Conservation (phyloP, 1,140 invertebrate species). For the Pseudomyrmex gracilis region DNA sequence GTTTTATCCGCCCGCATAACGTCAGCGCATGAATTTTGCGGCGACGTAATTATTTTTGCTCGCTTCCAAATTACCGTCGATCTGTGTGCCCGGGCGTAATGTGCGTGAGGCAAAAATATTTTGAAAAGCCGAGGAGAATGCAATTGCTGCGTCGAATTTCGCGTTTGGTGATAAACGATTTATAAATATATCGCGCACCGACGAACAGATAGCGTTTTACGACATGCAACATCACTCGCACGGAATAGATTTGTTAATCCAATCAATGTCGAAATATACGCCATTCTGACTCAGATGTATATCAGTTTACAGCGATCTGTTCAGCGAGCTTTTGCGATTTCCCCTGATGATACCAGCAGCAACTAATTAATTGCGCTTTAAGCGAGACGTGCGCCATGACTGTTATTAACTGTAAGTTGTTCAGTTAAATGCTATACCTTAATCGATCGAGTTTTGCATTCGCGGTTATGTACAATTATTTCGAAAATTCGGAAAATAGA, state of each 20-base stretch:
- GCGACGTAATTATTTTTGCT: constrained; percentile 51
- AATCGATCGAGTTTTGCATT: background rate
- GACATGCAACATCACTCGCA: background rate
- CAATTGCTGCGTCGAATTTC: constrained; percentile 24
- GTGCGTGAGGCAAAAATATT: constrained; percentile 23
- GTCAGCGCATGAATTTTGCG: constrained; percentile 35
- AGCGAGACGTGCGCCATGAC: constrained; percentile 16
- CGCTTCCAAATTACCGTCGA: constrained; percentile 35
- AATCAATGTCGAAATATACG: constrained; percentile 56
- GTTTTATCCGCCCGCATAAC: constrained; percentile 46
- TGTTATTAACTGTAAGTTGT: constrained; percentile 11
- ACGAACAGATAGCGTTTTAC: background rate
- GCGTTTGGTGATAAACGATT: constrained; percentile 2
- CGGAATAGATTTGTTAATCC: constrained; percentile 17
- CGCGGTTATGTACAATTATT: background rate
- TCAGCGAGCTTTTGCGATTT: constrained; percentile 38
- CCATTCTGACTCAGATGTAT: constrained; percentile 14
- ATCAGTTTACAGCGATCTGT: constrained; percentile 50
- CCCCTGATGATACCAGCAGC: constrained; percentile 25
- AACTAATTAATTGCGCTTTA: constrained; percentile 52
- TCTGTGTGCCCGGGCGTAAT: constrained; percentile 2
- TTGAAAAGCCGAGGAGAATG: constrained; percentile 12
- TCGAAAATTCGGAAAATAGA: background rate
- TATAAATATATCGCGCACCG: background rate
- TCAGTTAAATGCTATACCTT: background rate